Percentiles rank a stretch among this genome's conserved stretches.
Evolutionary conservation across 2,797 vertebrate genomes (phyloP).

Genomic region (Tenualosa thibaudeaui): DNA sequence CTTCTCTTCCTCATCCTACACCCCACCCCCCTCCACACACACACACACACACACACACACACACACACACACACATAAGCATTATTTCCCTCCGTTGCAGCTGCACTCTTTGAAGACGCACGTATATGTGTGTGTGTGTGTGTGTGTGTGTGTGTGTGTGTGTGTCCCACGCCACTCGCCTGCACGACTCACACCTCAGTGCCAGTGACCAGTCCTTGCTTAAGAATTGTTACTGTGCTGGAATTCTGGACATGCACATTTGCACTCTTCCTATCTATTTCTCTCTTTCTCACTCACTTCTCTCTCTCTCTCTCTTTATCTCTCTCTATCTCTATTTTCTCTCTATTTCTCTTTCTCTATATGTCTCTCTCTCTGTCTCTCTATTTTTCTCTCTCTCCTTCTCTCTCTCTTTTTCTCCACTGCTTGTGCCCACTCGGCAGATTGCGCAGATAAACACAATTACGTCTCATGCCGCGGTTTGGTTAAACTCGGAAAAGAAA

Average conservation of each 20-base stretch:
- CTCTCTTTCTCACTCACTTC: not conserved
- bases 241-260: not conserved
- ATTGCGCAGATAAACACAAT: slow-evolving; percentile 9
- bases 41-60: slow-evolving; percentile 38
- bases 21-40: not conserved
- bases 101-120: not conserved
- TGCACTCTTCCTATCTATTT: not conserved
- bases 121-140: slow-evolving; percentile 14
- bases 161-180: not conserved
- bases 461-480: slow-evolving; percentile 10
- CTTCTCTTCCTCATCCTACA: not conserved
- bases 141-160: slow-evolving; percentile 25
- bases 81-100: not conserved
- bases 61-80: slow-evolving; percentile 27
- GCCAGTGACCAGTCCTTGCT: not conserved
- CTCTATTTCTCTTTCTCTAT: not conserved
- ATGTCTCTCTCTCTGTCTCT: not conserved
- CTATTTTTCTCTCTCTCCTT: not conserved
- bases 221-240: not conserved
- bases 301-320: not conserved
- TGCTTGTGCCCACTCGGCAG: not conserved
- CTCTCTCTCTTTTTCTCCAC: not conserved
- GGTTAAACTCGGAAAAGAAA: not conserved
- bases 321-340: not conserved
- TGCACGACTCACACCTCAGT: not conserved